Percentiles rank a stretch among this genome's conserved stretches.
phyloP scores from a whole-genome alignment of 2,797 vertebrate species.

The Syngnathus rostellatus region DNA sequence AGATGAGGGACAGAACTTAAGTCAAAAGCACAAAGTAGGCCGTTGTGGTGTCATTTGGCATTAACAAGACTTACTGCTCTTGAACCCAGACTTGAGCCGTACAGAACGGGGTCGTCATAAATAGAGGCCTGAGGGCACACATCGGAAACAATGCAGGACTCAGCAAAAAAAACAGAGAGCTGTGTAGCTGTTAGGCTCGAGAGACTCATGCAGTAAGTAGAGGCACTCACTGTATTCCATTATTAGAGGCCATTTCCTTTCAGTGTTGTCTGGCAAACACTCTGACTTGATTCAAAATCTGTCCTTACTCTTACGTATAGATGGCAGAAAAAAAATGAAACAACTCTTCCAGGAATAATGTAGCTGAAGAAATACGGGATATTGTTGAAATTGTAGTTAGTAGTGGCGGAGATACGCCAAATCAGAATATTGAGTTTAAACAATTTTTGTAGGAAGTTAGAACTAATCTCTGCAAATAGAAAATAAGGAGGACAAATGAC shows the following conservation, averaged over 20 bases:
- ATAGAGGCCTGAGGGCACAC: constrained; percentile 76
- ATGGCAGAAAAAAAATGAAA: neutral
- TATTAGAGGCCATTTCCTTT: neutral
- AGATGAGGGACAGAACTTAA: constrained; percentile 19
- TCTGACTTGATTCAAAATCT: neutral
- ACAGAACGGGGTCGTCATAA: constrained; percentile 69
- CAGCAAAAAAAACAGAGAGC: constrained; percentile 38
- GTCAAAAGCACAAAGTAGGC: constrained; percentile 13
- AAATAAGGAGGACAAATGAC: neutral
- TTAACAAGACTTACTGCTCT: constrained; percentile 77
- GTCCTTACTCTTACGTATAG: neutral
- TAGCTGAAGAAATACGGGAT: neutral
- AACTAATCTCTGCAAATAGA: neutral
- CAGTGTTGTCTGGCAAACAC: neutral
- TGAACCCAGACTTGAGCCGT: constrained; percentile 70
- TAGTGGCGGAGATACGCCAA: neutral
- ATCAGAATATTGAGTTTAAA: neutral
- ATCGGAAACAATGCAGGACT: constrained; percentile 48
- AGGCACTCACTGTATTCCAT: constrained; percentile 13
- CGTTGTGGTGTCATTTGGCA: constrained; percentile 17
- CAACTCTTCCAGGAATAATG: neutral
- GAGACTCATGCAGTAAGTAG: constrained; percentile 16
- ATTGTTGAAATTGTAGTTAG: neutral
- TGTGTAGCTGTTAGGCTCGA: constrained; percentile 11
- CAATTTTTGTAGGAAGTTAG: neutral